Evolutionary conservation across 37 sponge, comb jelly and placozoan genomes (phyloP).

Genomic region (Corticium candelabrum): DNA sequence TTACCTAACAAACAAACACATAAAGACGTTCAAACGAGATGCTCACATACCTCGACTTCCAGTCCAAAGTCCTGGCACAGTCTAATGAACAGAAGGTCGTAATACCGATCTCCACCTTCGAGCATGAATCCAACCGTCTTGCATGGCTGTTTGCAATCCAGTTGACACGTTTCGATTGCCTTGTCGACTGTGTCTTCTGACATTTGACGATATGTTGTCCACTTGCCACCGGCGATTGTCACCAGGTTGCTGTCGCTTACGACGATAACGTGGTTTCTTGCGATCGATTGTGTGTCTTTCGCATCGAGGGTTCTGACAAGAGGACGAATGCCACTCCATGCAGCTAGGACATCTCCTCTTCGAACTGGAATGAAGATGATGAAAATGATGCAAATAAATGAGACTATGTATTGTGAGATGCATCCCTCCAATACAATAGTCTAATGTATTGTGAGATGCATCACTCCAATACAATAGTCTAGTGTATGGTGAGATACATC

Average conservation of each 20-base stretch:
- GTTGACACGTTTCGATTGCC: constrained; percentile 35
- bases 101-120: constrained; percentile 84
- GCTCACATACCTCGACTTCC: constrained; percentile 84
- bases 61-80: constrained; percentile 92
- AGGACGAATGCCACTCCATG: constrained; percentile 97
- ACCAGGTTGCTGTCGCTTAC: constrained; percentile 72
- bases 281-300: constrained; percentile 85
- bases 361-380: constrained; percentile 50
- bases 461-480: too few species aligned
- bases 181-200: constrained; percentile 79
- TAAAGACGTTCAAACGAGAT: too few species aligned
- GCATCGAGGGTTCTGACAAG: constrained; percentile 80
- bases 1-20: too few species aligned
- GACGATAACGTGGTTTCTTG: constrained; percentile 95
- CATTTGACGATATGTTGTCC: constrained; percentile 98
- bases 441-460: too few species aligned
- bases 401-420: too few species aligned
- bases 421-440: too few species aligned
- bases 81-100: constrained; percentile 73
- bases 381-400: too few species aligned
- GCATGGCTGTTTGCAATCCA: constrained; percentile 34
- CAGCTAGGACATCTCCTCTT: constrained; percentile 94
- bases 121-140: constrained; percentile 63
- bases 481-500: too few species aligned
- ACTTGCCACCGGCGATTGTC: constrained; percentile 99